Conservation (phyloP, 1,140 invertebrate genomes). For the Marisa cornuarietis region DNA sequence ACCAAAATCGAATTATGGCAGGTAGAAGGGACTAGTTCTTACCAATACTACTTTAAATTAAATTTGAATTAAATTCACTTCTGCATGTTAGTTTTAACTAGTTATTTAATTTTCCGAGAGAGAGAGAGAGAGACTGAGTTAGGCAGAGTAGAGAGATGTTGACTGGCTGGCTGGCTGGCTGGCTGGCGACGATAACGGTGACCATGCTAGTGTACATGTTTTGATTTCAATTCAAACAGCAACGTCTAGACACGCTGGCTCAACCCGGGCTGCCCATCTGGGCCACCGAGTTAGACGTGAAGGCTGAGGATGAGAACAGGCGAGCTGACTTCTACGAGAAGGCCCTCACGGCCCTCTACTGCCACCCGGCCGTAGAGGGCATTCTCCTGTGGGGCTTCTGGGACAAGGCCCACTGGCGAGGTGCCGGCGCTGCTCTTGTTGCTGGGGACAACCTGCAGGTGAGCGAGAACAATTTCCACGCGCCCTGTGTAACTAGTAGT, state of each 20-base stretch:
- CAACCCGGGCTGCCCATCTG: slow-evolving; percentile 53
- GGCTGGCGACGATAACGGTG: too few species aligned
- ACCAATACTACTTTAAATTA: too few species aligned
- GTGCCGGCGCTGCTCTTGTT: slow-evolving; percentile 23
- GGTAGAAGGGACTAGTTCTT: too few species aligned
- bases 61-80: too few species aligned
- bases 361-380: slow-evolving; percentile 51
- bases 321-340: slow-evolving; percentile 41
- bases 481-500: neutral
- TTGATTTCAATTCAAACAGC: slow-evolving; percentile 20
- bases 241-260: slow-evolving; percentile 44
- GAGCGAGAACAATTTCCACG: neutral
- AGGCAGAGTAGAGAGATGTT: too few species aligned
- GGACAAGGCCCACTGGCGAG: slow-evolving; percentile 32
- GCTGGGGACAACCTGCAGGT: slow-evolving; percentile 7
- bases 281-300: slow-evolving; percentile 53
- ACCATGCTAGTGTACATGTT: too few species aligned
- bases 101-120: too few species aligned
- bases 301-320: slow-evolving; percentile 32
- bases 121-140: too few species aligned
- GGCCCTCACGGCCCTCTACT: slow-evolving; percentile 40
- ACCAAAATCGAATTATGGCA: too few species aligned
- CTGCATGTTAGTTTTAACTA: too few species aligned
- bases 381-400: slow-evolving; percentile 55
- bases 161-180: too few species aligned